Conservation (phyloP, 1,140 invertebrate species). For the Eumaeus atala region DNA sequence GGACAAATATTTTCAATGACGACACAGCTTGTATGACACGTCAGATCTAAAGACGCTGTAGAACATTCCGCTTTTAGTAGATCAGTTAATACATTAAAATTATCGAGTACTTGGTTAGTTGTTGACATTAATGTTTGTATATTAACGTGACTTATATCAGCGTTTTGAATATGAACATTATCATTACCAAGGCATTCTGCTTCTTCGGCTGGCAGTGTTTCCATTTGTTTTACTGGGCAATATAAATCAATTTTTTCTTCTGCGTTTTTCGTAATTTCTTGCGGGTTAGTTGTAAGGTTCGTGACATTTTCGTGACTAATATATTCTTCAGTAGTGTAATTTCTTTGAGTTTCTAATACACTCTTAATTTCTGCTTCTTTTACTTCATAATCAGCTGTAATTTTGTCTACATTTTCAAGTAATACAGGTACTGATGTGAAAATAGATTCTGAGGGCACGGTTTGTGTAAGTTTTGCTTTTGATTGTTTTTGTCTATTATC, state of each 20-base stretch:
- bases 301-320: constrained; percentile 28
- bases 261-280: constrained; percentile 29
- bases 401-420: constrained; percentile 34
- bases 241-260: constrained; percentile 35
- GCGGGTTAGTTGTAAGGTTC: constrained; percentile 25
- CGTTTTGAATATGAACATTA: constrained; percentile 28
- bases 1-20: constrained; percentile 41
- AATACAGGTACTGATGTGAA: constrained; percentile 34
- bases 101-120: constrained; percentile 38
- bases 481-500: constrained; percentile 29
- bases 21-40: constrained; percentile 36
- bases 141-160: constrained; percentile 27
- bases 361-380: not conserved
- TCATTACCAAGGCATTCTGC: constrained; percentile 13
- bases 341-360: constrained; percentile 37
- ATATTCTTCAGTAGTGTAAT: constrained; percentile 21
- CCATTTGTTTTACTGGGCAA: constrained; percentile 40
- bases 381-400: not conserved
- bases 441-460: constrained; percentile 20
- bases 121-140: constrained; percentile 31
- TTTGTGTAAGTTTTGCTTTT: constrained; percentile 28
- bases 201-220: constrained; percentile 36
- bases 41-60: constrained; percentile 35
- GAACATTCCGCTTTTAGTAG: constrained; percentile 22
- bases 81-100: constrained; percentile 26